These are phyloP conservation scores for Prionace glauca DNA, from an alignment of 2,797 vertebrate species.

Conservation along the genomic window DNA sequence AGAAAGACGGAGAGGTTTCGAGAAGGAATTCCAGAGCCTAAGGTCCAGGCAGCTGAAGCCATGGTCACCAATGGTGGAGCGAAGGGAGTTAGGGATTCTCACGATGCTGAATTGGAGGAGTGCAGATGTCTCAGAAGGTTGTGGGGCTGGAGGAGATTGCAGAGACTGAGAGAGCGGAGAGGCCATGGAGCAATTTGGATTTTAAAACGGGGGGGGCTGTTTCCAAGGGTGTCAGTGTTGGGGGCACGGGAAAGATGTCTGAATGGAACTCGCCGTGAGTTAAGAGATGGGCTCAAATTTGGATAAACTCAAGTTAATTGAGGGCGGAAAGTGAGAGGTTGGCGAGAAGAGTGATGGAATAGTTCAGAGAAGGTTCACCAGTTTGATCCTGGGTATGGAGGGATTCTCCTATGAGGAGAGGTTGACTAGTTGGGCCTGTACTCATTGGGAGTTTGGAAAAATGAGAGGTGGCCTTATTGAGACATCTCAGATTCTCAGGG, in stretches of 20 bases:
- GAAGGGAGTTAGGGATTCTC: not conserved
- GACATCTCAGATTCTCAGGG: too few species aligned
- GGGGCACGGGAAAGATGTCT: not conserved
- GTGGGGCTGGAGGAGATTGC: too few species aligned
- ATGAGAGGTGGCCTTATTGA: too few species aligned
- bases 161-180: not conserved
- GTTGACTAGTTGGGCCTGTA: too few species aligned
- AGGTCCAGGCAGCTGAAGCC: not conserved
- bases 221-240: not conserved
- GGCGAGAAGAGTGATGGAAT: not conserved
- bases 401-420: too few species aligned
- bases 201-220: not conserved
- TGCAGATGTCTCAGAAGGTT: not conserved
- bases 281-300: not conserved
- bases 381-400: too few species aligned
- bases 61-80: not conserved
- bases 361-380: not conserved
- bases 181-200: not conserved
- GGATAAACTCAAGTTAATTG: not conserved
- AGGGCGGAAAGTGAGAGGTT: not conserved
- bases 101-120: not conserved
- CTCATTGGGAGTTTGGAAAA: too few species aligned
- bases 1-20: not conserved
- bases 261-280: not conserved
- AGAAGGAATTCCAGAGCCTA: not conserved